Base-by-base conservation (phyloP, 1,140 invertebrate species). In the Anoplophora glabripennis region DNA sequence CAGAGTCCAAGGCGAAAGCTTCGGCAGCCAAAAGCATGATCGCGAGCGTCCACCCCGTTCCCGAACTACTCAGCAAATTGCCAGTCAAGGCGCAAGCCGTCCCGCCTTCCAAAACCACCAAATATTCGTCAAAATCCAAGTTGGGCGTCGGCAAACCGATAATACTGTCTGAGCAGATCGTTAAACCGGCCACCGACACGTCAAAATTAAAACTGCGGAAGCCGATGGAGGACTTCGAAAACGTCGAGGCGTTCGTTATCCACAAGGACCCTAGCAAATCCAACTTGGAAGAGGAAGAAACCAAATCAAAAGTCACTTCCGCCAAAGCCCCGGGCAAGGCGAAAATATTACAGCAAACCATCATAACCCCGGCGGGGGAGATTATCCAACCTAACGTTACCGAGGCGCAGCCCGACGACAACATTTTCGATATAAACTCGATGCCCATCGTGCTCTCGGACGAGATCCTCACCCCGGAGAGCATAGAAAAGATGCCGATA, bases 371-470 rank as follows among this genome's bases (percentile, higher is more conserved):
- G 8, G 66, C 65, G 42, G 71, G 71, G 14, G 63, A 72, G 54
- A 61, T 70, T 7, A 57, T 71, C 3, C 44, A 77, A 76, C 62
- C 75, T 62, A 1, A 64, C 67, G 33, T 74, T 66, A 0, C 55
- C 47, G 11, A 42, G 48, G 37, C 40, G 33, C 42, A 53, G 33
- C 66, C 58, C 1, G 80, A 82, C 46, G 84, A 87, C n/a, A 76
- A 82, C 64, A 78, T 86, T 15, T 81, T 88, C 53, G 86, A 88
- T 66, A 88, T 88, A 18, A 84, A 85, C 72, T 86, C 85, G 14
- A 88, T 88, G 83, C 87, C 87, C 1, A 84, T 89, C 57, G 83
- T 88, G 1, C 68, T 88, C 9, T 84, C 83, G 10, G 85, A 89
- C 59, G 84, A 87, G 64, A 77, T 86, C 36, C 70, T 87, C 42